phyloP scores from a whole-genome alignment of 2,888 invertebrate genomes.

The Tromatobia lineatoria region DNA sequence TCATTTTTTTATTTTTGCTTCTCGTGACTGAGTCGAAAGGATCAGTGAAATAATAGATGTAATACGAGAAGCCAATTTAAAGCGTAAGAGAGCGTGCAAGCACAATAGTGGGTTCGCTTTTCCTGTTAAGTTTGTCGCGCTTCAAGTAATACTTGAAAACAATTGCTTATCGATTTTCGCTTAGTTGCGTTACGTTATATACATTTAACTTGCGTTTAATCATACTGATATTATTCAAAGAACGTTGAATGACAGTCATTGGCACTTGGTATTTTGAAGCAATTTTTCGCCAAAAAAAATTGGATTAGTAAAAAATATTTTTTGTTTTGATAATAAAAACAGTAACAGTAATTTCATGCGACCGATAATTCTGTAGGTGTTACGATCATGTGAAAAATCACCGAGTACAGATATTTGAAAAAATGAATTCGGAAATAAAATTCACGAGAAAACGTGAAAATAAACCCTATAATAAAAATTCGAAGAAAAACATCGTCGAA shows the following conservation, averaged over 20 bases:
- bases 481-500: too few species aligned
- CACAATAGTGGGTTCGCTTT: neutral
- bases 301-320: too few species aligned
- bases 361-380: too few species aligned
- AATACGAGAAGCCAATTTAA: neutral
- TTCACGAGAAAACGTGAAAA: too few species aligned
- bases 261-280: neutral
- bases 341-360: too few species aligned
- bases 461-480: too few species aligned
- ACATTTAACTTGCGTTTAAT: neutral
- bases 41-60: neutral
- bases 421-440: too few species aligned
- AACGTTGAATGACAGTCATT: neutral
- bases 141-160: conserved; percentile 13
- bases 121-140: neutral
- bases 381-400: too few species aligned
- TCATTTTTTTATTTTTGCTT: neutral
- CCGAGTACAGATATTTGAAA: too few species aligned
- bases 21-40: neutral
- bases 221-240: neutral
- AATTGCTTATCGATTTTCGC: neutral
- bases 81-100: neutral
- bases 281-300: neutral
- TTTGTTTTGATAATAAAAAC: too few species aligned
- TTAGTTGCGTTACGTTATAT: neutral